A percentile compares a stretch with the other conserved stretches of the same genome.
Conservation (phyloP, 1,140 invertebrate species). For the Pararge aegeria region DNA sequence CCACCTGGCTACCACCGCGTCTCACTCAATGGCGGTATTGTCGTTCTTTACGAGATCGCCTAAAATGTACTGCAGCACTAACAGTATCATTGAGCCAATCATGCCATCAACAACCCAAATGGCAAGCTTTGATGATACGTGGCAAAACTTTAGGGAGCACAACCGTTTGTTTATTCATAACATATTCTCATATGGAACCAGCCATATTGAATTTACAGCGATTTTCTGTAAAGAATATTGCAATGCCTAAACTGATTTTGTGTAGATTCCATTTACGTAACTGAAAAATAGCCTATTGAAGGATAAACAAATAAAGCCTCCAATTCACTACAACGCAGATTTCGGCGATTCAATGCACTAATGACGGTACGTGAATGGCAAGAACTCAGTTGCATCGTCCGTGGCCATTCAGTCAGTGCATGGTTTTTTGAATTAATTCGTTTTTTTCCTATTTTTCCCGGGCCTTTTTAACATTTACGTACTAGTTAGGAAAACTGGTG, state of each 20-base stretch:
- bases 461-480: slow-evolving; percentile 26
- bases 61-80: too few relatives aligned
- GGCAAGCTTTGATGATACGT: too few relatives aligned
- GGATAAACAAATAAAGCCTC: slow-evolving; percentile 29
- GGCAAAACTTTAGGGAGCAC: too few relatives aligned
- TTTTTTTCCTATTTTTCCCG: slow-evolving; percentile 33
- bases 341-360: slow-evolving; percentile 44
- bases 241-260: slow-evolving; percentile 31
- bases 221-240: slow-evolving; percentile 23
- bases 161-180: too few relatives aligned
- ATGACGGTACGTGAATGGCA: slow-evolving; percentile 36
- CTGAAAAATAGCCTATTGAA: slow-evolving; percentile 28
- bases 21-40: too few relatives aligned
- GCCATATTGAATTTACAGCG: slow-evolving; percentile 22
- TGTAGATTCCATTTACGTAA: slow-evolving; percentile 26
- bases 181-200: not conserved
- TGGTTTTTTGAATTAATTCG: slow-evolving; percentile 32
- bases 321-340: slow-evolving; percentile 44
- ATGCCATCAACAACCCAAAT: too few relatives aligned
- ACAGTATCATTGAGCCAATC: too few relatives aligned
- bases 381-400: slow-evolving; percentile 38
- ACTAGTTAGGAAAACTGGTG: slow-evolving; percentile 26
- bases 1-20: too few relatives aligned
- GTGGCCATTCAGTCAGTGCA: slow-evolving; percentile 33
- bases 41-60: too few relatives aligned